Evolutionary conservation across 2,888 invertebrate genomes (phyloP), one percentile per base, ranked within the genome.

Genomic region (Campaea margaritaria): DNA sequence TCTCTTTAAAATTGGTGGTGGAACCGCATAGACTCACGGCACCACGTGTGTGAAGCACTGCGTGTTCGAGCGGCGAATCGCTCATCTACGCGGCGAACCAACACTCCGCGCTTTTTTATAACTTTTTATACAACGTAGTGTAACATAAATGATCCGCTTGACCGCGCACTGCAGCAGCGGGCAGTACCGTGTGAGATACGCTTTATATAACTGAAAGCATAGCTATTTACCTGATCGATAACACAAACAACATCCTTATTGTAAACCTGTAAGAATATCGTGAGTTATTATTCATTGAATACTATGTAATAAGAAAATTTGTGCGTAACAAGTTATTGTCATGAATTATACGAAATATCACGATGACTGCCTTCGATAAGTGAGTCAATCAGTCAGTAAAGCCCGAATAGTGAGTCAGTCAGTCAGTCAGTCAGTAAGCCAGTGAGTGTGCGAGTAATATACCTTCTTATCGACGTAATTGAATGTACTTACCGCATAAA

Each of bases 181-280:
- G 21, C 21, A 21, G 2, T 21, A 21, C 21, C 21, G 21, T 21
- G 21, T 21, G 21, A 5, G 2, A 21, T 21, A 21, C 21, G 21
- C 21, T 5, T 21, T 21, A 21, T 2, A 21, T 21, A 21, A 21
- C 4, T 9, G 31, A 7, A 31, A 1, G 0, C 42, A 42, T 5
- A 11, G 13, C 16, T 28, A 45, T 56, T 69, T 86, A 90, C 89
- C 89, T 79, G 51, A 62, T 89, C 85, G 50, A 85, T 75, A 51
- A 86, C 56, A 70, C 91, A 91, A 57, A 81, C 65, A 41, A 90
- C 82, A 68, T 87, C 85, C 62, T 83, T 87, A 65, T 84, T 90
- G 69, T 85, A 90, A 50, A 64, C 64, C 90, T 90, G 87, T 60
- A 86, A 87, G 68, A 71, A 61, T 43, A 34, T 51, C 55, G 28